Evolutionary conservation across 2,888 invertebrate species (phyloP).

Genomic region (Drosophila robusta): DNA sequence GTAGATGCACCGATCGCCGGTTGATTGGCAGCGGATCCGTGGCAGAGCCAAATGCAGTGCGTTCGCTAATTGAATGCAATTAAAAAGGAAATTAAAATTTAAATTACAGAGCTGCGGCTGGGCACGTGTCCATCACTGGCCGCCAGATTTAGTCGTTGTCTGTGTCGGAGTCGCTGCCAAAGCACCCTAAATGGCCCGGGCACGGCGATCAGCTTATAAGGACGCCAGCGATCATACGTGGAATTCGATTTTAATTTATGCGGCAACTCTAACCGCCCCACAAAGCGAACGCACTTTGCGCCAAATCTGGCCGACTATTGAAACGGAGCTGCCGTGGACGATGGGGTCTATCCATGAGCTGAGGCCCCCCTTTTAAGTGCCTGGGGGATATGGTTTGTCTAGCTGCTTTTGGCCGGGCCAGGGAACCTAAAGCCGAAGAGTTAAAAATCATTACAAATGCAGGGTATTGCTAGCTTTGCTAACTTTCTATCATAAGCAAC

Average conservation of each 20-base stretch:
- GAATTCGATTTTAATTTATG: slow-evolving; percentile 72
- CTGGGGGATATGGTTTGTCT: too few species aligned
- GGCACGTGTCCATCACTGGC: slow-evolving; percentile 65
- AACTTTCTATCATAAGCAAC: too few species aligned
- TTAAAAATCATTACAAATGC: too few species aligned
- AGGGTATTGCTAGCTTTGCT: too few species aligned
- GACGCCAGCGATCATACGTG: slow-evolving; percentile 64
- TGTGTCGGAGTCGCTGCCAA: slow-evolving; percentile 30
- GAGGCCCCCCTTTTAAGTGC: too few species aligned
- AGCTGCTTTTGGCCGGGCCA: too few species aligned
- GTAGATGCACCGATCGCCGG: not conserved
- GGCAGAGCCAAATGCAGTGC: slow-evolving; percentile 37
- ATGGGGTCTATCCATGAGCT: not conserved
- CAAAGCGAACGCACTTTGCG: slow-evolving; percentile 27
- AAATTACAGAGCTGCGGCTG: slow-evolving; percentile 61
- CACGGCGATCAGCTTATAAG: slow-evolving; percentile 64
- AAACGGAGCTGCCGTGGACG: slow-evolving; percentile 41
- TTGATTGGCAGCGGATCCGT: slow-evolving; percentile 49
- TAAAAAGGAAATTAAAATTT: slow-evolving; percentile 74
- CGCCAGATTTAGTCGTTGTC: slow-evolving; percentile 48
- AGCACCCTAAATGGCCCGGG: slow-evolving; percentile 61
- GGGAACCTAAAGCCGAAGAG: too few species aligned
- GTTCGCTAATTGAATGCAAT: slow-evolving; percentile 73
- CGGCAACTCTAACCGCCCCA: slow-evolving; percentile 43
- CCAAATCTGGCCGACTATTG: slow-evolving; percentile 60